Base-by-base conservation (phyloP, 1,140 invertebrate species). In the Sinonovacula constricta region DNA sequence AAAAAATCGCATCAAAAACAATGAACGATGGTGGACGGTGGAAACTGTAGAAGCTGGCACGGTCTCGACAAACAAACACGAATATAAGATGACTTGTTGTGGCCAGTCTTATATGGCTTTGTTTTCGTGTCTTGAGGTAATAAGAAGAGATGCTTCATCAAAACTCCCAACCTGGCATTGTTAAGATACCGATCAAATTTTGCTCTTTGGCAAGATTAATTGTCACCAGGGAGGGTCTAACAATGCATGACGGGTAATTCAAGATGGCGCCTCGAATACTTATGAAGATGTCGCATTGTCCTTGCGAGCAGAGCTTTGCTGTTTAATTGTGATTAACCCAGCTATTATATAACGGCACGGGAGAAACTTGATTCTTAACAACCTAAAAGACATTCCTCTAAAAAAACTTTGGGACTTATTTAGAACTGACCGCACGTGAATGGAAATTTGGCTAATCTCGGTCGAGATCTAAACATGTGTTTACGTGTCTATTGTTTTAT, bases 391-490 rank as follows among this genome's bases (percentile, higher is more conserved):
- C n/a, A n/a, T n/a, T n/a, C n/a, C n/a, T n/a, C n/a, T n/a, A n/a
- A n/a, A n/a, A n/a, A n/a, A n/a, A n/a, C n/a, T n/a, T n/a, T n/a
- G n/a, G n/a, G n/a, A n/a, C n/a, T n/a, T n/a, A n/a, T n/a, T n/a
- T n/a, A n/a, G n/a, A n/a, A n/a, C n/a, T n/a, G n/a, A n/a, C n/a
- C n/a, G n/a, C n/a, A n/a, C n/a, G n/a, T n/a, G n/a, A n/a, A n/a
- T n/a, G n/a, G n/a, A n/a, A n/a, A n/a, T n/a, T n/a, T n/a, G n/a
- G n/a, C n/a, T n/a, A n/a, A n/a, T n/a, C n/a, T n/a, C n/a, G n/a
- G n/a, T n/a, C n/a, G n/a, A n/a, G n/a, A 76, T 76, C 72, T 76
- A 76, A 66, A 76, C 72, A 76, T 76, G 51, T 66, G 72, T 76
- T 63, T 76, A 76, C 72, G 62, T 45, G 7, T 18, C 7, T 45